These are phyloP conservation scores for Pseudopipra pipra DNA, from an alignment of 2,113 vertebrate species.

Conservation along the genomic window DNA sequence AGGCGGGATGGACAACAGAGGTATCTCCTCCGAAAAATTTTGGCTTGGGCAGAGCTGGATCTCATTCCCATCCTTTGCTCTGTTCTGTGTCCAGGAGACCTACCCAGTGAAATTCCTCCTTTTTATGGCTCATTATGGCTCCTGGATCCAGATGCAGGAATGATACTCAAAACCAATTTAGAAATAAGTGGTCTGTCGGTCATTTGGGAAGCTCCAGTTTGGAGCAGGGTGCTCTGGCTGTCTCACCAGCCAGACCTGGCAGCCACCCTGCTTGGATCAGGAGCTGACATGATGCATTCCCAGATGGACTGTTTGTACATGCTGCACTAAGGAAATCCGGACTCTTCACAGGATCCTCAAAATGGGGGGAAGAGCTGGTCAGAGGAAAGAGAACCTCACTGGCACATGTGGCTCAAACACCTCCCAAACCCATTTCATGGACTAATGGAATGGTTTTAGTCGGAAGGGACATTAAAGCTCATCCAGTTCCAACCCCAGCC, in stretches of 20 bases:
- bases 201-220: not conserved
- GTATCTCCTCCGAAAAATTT: not conserved
- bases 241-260: not conserved
- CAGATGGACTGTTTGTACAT: rapidly evolving
- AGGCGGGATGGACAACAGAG: not conserved
- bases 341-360: not conserved
- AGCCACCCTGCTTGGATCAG: not conserved
- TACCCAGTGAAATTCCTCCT: conserved; percentile 17
- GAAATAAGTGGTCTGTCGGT: not conserved
- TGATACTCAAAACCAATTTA: not conserved
- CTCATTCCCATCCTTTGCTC: conserved; percentile 12
- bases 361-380: not conserved
- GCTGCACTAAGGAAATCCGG: not conserved
- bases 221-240: not conserved
- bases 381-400: rapidly evolving
- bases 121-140: not conserved
- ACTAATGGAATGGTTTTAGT: not conserved
- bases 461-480: not conserved
- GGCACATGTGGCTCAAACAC: rapidly evolving
- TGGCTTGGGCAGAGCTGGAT: not conserved
- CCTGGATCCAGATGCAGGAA: not conserved
- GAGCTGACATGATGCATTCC: rapidly evolving
- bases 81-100: conserved; percentile 38
- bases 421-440: not conserved
- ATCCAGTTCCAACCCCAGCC: too few relatives aligned